Percentiles rank a stretch among this genome's conserved stretches.
phyloP scores from a whole-genome alignment of 2,113 vertebrate species.

The Otocyon megalotis region DNA sequence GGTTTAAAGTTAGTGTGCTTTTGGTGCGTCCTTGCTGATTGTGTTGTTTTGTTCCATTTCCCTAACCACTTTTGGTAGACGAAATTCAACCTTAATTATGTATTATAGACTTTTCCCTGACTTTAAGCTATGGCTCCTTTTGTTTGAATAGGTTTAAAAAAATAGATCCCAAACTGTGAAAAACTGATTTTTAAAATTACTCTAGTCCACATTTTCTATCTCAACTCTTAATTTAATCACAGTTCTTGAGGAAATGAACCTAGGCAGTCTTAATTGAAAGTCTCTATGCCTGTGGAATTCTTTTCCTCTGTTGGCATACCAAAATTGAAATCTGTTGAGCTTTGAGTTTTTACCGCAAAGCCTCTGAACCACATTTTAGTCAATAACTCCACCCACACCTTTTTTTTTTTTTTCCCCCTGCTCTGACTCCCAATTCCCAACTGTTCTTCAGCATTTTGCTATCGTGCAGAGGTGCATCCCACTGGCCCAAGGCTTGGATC shows the following conservation, averaged over 20 bases:
- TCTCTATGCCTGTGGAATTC: conserved; percentile 52
- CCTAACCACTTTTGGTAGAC: conserved; percentile 53
- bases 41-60: conserved; percentile 57
- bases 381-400: conserved; percentile 26
- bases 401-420: not conserved
- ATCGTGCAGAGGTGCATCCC: not conserved
- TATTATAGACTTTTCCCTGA: conserved; percentile 46
- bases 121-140: conserved; percentile 68
- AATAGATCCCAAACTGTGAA: conserved; percentile 66
- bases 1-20: not conserved
- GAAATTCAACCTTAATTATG: conserved; percentile 61
- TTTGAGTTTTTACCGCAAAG: conserved; percentile 24
- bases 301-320: conserved; percentile 49
- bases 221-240: conserved; percentile 76
- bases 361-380: conserved; percentile 27
- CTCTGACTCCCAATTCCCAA: not conserved
- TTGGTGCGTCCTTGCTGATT: not conserved
- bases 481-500: not conserved
- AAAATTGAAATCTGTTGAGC: conserved; percentile 71
- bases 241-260: conserved; percentile 70
- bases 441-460: not conserved
- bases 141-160: conserved; percentile 69
- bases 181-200: conserved; percentile 74
- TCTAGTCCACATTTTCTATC: conserved; percentile 54
- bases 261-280: conserved; percentile 63